phyloP scores from a whole-genome alignment of 1,140 invertebrate species.

The Philotrypesis tridentata region DNA sequence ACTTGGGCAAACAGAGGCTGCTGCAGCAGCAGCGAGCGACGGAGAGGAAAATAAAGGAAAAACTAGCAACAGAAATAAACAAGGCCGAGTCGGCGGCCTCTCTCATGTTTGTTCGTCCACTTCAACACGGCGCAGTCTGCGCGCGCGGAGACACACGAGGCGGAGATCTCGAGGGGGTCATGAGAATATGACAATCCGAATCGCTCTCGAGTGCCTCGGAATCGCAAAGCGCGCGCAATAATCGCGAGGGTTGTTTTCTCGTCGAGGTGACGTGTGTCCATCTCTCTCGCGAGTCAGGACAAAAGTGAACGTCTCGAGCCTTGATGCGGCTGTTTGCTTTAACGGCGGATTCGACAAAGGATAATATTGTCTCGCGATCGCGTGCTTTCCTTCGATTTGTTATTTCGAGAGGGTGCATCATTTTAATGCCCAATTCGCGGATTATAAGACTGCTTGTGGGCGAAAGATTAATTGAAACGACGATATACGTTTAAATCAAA shows the following conservation, averaged over 20 bases:
- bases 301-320: background rate
- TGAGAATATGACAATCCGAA: conserved; percentile 1
- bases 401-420: background rate
- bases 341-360: conserved; percentile 8
- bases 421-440: too few relatives aligned
- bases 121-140: too few relatives aligned
- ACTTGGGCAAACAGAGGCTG: conserved; percentile 56
- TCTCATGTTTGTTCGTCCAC: background rate
- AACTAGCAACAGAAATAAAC: background rate
- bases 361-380: conserved; percentile 19
- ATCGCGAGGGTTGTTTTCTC: conserved; percentile 9
- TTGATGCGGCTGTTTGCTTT: background rate
- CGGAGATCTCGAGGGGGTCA: background rate
- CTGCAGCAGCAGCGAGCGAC: too few relatives aligned
- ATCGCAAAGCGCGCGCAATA: conserved; percentile 21
- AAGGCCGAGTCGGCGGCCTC: background rate
- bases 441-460: too few relatives aligned
- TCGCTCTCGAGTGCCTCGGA: background rate
- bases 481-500: too few relatives aligned
- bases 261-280: background rate
- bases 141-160: too few relatives aligned
- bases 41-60: conserved; percentile 42
- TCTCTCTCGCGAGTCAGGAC: too few relatives aligned
- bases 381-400: background rate
- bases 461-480: too few relatives aligned